Conservation (phyloP, 2,888 invertebrate genomes). For the Peribatodes rhomboidaria region DNA sequence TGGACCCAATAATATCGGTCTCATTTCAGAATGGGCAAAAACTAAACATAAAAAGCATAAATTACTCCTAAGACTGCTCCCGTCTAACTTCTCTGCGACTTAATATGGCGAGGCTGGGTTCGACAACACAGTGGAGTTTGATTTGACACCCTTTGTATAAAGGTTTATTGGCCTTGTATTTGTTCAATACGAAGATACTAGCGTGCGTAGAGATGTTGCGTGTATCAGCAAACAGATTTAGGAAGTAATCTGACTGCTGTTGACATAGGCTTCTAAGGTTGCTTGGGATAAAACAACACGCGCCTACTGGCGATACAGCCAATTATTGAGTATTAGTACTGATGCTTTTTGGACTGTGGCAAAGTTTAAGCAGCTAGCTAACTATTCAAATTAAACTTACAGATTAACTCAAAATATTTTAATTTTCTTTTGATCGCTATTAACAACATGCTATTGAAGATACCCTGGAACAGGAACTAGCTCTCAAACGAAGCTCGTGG, state of each 20-base stretch:
- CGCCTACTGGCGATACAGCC: background rate
- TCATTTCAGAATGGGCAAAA: no score
- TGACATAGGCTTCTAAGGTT: conserved; percentile 58
- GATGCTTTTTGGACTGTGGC: no score
- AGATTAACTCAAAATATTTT: no score
- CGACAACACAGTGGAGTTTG: conserved; percentile 39
- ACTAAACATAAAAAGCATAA: no score
- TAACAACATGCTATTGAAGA: no score
- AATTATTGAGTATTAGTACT: background rate
- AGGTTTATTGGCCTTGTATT: conserved; percentile 71
- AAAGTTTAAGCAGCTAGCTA: no score
- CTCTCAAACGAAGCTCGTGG: no score
- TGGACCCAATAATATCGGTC: no score
- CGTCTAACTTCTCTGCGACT: background rate
- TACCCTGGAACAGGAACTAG: no score
- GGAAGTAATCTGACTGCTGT: conserved; percentile 64
- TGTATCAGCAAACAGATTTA: conserved; percentile 64
- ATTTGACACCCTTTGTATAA: conserved; percentile 56
- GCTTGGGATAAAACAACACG: conserved; percentile 10
- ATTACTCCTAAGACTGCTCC: no score
- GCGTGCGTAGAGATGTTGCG: conserved; percentile 53
- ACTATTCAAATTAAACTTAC: no score
- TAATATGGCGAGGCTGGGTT: background rate
- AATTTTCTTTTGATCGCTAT: no score
- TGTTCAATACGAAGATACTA: conserved; percentile 58